Conservation (phyloP, 2,888 invertebrate genomes). For the Lampropteryx suffumata region DNA sequence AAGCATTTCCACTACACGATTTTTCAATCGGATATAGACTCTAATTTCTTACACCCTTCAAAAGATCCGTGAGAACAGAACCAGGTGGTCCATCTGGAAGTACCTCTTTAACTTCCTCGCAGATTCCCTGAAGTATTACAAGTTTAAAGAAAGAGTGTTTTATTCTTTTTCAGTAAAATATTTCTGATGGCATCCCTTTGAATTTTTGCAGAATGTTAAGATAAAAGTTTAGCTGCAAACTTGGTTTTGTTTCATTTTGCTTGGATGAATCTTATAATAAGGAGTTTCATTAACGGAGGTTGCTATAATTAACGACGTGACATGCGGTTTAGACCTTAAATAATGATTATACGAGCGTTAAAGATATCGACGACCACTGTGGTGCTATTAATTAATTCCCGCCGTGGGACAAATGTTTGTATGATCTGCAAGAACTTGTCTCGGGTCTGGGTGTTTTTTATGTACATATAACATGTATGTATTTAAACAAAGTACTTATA, state of each 20-base stretch:
- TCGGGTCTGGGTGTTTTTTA: too few species aligned
- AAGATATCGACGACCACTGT: too few species aligned
- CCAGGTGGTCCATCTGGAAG: constrained; percentile 42
- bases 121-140: constrained; percentile 55
- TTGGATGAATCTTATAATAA: background rate
- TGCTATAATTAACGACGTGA: too few species aligned
- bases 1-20: constrained; percentile 39
- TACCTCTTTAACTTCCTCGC: constrained; percentile 50
- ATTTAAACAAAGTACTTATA: too few species aligned
- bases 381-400: too few species aligned
- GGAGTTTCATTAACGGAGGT: too few species aligned
- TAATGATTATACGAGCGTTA: too few species aligned
- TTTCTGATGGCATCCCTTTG: constrained; percentile 40
- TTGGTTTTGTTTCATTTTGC: constrained; percentile 3
- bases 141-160: constrained; percentile 50
- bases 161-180: constrained; percentile 42
- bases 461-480: too few species aligned
- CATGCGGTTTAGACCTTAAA: too few species aligned
- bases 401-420: too few species aligned
- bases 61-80: constrained; percentile 49
- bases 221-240: constrained; percentile 32
- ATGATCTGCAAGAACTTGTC: too few species aligned
- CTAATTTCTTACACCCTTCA: constrained; percentile 43
- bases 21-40: constrained; percentile 49
- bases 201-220: constrained; percentile 41